phyloP scores from a whole-genome alignment of 2,797 vertebrate species.

The Enteromius anoplus region DNA sequence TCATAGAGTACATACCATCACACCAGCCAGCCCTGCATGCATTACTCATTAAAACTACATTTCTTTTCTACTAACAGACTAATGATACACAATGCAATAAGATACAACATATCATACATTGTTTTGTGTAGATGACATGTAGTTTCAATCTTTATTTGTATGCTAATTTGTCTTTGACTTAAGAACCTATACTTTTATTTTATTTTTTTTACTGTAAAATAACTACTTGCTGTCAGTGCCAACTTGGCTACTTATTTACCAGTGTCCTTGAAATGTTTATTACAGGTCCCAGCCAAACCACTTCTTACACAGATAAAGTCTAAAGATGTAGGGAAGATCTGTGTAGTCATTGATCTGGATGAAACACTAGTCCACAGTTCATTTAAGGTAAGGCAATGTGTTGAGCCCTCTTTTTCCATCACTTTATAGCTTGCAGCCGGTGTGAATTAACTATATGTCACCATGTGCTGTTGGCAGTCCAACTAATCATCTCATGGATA shows the following conservation, averaged over 20 bases:
- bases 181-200: background rate
- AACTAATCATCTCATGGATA: constrained; percentile 13
- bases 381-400: constrained; percentile 86
- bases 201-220: constrained; percentile 14
- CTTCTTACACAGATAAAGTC: constrained; percentile 87
- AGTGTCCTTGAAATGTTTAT: constrained; percentile 30
- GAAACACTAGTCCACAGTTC: constrained; percentile 98
- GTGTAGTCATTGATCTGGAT: constrained; percentile 96
- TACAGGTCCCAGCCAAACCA: constrained; percentile 81
- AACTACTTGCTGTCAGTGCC: background rate
- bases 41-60: constrained; percentile 39
- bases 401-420: background rate
- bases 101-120: background rate
- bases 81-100: background rate
- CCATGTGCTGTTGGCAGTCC: constrained; percentile 27
- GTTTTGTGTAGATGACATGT: constrained; percentile 2
- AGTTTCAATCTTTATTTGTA: background rate
- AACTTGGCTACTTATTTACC: constrained; percentile 26
- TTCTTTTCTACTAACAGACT: constrained; percentile 34
- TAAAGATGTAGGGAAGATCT: constrained; percentile 90
- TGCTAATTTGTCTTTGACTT: background rate
- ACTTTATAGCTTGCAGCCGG: constrained; percentile 6
- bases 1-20: background rate
- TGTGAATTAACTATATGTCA: constrained; percentile 32
- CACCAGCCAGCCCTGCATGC: background rate